These are phyloP conservation scores for Chloropsis cyanopogon DNA, from an alignment of 2,113 vertebrate species.

Conservation along the genomic window DNA sequence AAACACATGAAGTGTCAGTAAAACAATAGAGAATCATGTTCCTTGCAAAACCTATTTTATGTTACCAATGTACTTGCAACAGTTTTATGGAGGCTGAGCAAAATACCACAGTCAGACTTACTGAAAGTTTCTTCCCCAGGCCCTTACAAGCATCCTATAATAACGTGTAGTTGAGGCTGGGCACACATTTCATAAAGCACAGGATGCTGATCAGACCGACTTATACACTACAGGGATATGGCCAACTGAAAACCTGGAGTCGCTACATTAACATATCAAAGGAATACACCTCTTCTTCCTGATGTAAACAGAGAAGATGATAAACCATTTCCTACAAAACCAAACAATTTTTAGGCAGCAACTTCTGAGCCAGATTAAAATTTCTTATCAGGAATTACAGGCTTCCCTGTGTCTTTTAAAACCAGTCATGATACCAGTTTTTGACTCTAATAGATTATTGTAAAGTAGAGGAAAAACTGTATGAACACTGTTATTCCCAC, in stretches of 20 bases:
- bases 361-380: background rate
- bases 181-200: background rate
- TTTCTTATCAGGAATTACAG: background rate
- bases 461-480: background rate
- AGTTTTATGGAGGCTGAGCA: background rate
- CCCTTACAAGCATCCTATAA: background rate
- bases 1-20: background rate
- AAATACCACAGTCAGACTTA: background rate
- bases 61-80: background rate
- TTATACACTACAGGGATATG: background rate
- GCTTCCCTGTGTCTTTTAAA: background rate
- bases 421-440: background rate
- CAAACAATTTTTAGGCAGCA: background rate
- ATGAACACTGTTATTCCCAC: background rate
- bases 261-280: background rate
- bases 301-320: background rate
- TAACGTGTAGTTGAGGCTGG: background rate
- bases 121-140: background rate
- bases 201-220: background rate
- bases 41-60: slow-evolving; percentile 3
- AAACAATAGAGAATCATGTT: slow-evolving; percentile 30
- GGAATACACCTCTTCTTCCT: background rate
- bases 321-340: background rate
- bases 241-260: background rate
- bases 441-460: background rate